Evolutionary conservation across 2,113 vertebrate species (phyloP).

Genomic region (Eretmochelys imbricata): DNA sequence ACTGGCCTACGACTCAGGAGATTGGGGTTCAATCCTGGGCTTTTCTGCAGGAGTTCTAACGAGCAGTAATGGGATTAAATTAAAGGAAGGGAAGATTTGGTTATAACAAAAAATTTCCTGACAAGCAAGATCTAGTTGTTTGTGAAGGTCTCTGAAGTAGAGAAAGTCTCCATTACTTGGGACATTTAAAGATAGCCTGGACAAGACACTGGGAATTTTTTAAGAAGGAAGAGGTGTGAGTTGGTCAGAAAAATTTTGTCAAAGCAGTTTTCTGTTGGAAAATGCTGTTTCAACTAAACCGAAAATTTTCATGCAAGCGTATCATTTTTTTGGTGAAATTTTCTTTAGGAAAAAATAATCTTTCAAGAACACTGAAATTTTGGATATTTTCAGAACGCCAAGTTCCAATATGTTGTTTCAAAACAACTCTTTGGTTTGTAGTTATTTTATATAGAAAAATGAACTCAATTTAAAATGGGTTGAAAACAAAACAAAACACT

Average conservation of each 20-base stretch:
- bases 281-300: not conserved
- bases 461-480: not conserved
- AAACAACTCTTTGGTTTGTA: not conserved
- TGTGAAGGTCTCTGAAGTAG: not conserved
- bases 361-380: not conserved
- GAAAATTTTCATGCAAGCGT: not conserved
- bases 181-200: not conserved
- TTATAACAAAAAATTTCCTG: not conserved
- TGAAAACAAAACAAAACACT: not conserved
- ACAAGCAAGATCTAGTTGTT: not conserved
- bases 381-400: not conserved
- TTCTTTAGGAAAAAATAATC: not conserved
- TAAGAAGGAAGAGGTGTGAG: not conserved
- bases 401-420: not conserved
- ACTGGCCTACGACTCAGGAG: not conserved
- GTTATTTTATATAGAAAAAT: not conserved
- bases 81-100: not conserved
- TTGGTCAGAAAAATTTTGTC: not conserved
- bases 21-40: not conserved
- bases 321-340: not conserved
- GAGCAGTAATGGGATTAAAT: not conserved
- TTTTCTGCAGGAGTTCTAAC: fast-evolving
- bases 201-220: not conserved
- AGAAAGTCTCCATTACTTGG: fast-evolving
- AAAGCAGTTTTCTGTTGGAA: not conserved